Evolutionary conservation across 2,888 invertebrate genomes (phyloP).

Genomic region (Oxystoma pomonae): DNA sequence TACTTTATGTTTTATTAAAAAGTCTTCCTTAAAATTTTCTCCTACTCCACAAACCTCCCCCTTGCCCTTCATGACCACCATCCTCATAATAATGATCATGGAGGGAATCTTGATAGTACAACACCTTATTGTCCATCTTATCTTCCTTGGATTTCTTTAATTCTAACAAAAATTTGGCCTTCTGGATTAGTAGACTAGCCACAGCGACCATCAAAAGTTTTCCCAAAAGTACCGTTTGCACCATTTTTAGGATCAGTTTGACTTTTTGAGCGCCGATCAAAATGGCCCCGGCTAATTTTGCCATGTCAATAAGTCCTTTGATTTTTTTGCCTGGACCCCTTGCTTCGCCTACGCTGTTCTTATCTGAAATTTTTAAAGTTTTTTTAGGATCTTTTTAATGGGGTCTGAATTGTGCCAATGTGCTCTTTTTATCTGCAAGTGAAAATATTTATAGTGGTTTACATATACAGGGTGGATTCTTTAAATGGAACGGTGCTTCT

Average conservation of each 20-base stretch:
- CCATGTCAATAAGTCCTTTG: background rate
- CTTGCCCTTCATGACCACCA: conserved; percentile 1
- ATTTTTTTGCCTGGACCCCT: conserved; percentile 1
- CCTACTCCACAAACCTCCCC: background rate
- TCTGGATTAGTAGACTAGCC: conserved; percentile 14
- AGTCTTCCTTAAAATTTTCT: no score
- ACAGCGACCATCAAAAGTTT: conserved; percentile 15
- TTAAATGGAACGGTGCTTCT: no score
- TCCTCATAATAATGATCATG: conserved; percentile 22
- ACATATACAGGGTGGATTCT: no score
- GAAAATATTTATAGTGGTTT: no score
- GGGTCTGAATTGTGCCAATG: no score
- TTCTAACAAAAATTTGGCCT: conserved; percentile 11
- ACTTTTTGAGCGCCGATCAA: conserved; percentile 3
- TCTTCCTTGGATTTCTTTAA: conserved; percentile 15
- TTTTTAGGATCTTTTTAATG: no score
- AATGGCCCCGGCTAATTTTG: conserved; percentile 4
- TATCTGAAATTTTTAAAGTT: no score
- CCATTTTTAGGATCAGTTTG: conserved; percentile 10
- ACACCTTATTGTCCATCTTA: conserved; percentile 7
- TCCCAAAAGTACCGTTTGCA: conserved; percentile 8
- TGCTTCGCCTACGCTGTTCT: background rate
- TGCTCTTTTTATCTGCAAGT: no score
- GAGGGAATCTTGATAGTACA: conserved; percentile 16
- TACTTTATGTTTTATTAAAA: no score